Evolutionary conservation across 2,888 invertebrate genomes (phyloP), one percentile per base, ranked within the genome.

Genomic region (Osedax fenrisi): DNA sequence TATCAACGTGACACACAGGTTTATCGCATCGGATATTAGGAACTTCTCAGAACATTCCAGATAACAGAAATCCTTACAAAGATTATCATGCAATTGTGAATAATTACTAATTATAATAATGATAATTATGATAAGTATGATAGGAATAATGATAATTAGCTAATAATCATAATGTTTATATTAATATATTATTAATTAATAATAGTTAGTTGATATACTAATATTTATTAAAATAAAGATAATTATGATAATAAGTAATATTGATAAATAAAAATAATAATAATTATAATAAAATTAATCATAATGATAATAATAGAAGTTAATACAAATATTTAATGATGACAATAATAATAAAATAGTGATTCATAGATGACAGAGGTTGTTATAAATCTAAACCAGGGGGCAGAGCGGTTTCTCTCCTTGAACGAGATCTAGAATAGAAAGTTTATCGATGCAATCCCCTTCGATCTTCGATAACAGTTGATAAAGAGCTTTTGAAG

Each of bases 1-100:
- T 2, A 97, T 93, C 0, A 98, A 97, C 89, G 98, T 97, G 0
- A 98, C 95, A 83, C 97, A 97, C 74, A 97, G 88, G n/a, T 95
- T 94, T 82, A 98, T 93, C 80, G 95, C 95, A 83, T 98, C 97
- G 77, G 97, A 86, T 3, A 98, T 92, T 10, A 92, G 92, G 73
- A 97, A 95, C 88, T 94, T 93, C 84, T 96, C 96, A 72, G 94
- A 91, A 82, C 98, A 97, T 83, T 97, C 96, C 79, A 95, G 91
- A 84, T 99, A 99, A 84, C 98, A 98, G 85, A 98, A 96, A 86
- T 98, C 98, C 84, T 84, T 17, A 1, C 13, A 56, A 56, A 56
- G 56, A 13, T 10, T 61, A 10, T 23, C 61, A 61, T 61, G 61
- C 2, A 3, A 61, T 5, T 2, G 61, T 3, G 10, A 23, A 61